Conservation (phyloP, 2,797 vertebrate genomes). For the Chelonia mydas region DNA sequence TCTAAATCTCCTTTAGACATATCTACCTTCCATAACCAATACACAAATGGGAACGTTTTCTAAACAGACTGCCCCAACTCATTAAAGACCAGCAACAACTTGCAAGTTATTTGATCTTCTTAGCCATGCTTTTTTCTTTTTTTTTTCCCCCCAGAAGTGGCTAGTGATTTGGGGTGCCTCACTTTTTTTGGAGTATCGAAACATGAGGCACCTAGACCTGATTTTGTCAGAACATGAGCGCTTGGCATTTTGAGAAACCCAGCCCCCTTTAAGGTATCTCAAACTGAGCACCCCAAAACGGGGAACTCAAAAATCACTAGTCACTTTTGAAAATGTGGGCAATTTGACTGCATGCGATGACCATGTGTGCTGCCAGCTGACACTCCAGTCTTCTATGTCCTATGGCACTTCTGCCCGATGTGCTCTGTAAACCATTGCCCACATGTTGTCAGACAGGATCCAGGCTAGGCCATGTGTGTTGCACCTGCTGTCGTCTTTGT, state of each 20-base stretch:
- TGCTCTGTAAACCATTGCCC: not conserved
- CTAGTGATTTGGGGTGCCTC: not conserved
- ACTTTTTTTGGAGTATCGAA: too few species aligned
- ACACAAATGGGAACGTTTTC: not conserved
- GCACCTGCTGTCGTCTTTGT: not conserved
- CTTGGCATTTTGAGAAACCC: not conserved
- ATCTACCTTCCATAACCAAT: too few species aligned
- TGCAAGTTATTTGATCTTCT: not conserved
- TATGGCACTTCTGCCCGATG: not conserved
- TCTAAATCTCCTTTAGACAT: not conserved
- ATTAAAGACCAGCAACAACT: not conserved
- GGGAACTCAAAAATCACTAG: not conserved
- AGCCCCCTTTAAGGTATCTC: not conserved
- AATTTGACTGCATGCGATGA: not conserved
- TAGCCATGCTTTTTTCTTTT: not conserved
- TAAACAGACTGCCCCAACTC: not conserved
- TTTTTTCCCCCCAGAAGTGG: not conserved
- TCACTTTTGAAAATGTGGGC: not conserved
- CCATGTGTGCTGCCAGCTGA: not conserved
- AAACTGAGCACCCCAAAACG: not conserved
- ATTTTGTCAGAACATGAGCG: not conserved
- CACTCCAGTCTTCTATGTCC: not conserved
- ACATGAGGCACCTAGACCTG: not conserved
- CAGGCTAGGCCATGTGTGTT: not conserved
- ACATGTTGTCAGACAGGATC: not conserved